These are phyloP conservation scores for Brachynemurus nebulosus DNA, from an alignment of 2,888 invertebrate species.

Conservation along the genomic window DNA sequence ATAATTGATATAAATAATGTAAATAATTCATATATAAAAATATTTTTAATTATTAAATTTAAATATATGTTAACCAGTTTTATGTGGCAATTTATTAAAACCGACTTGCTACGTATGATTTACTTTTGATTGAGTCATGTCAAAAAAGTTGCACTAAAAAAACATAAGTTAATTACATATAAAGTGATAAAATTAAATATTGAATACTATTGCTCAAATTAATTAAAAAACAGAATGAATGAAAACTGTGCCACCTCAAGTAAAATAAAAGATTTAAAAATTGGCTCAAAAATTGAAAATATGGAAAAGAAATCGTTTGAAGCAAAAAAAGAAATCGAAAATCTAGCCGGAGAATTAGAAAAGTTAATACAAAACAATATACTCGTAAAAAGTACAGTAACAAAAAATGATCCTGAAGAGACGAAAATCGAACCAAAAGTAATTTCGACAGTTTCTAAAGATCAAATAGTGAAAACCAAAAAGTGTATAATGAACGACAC, in stretches of 20 bases:
- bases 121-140: too few relatives aligned
- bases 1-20: too few relatives aligned
- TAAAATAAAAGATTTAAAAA: neutral
- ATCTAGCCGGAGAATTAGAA: conserved; percentile 26
- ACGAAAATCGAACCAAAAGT: neutral
- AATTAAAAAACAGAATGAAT: neutral
- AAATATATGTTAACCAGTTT: too few relatives aligned
- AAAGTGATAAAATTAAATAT: too few relatives aligned
- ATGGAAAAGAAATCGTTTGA: conserved; percentile 20
- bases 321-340: conserved; percentile 28
- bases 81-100: too few relatives aligned
- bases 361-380: conserved; percentile 24
- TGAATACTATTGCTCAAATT: neutral
- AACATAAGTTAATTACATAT: too few relatives aligned
- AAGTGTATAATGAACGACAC: too few relatives aligned
- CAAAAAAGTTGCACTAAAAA: too few relatives aligned
- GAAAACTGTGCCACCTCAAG: neutral
- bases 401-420: conserved; percentile 5
- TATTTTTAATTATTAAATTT: too few relatives aligned
- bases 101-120: too few relatives aligned
- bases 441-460: neutral
- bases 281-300: neutral
- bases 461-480: conserved; percentile 2
- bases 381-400: conserved; percentile 12
- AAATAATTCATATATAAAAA: too few relatives aligned